Percentiles rank a stretch among this genome's conserved stretches.
These are phyloP conservation scores for Drosophila mettleri DNA, from an alignment of 2,888 invertebrate genomes.

Conservation along the genomic window DNA sequence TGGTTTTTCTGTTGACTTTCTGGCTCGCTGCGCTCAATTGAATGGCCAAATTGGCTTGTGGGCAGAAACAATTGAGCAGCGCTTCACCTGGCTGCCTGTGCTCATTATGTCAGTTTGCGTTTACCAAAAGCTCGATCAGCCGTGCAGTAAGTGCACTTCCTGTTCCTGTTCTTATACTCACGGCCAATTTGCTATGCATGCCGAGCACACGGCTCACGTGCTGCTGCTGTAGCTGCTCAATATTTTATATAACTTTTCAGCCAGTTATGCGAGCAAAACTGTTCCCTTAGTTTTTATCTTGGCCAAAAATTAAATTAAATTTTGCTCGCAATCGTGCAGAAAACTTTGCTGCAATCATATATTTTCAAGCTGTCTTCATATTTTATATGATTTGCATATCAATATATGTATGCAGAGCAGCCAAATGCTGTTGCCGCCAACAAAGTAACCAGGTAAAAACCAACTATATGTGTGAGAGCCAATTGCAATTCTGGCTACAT, in stretches of 20 bases:
- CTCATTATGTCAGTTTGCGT: conserved; percentile 19
- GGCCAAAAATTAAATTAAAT: conserved; percentile 18
- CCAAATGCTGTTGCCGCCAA: not conserved
- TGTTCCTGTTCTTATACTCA: not conserved
- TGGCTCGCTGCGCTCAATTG: conserved; percentile 45
- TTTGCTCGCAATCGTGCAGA: conserved; percentile 20
- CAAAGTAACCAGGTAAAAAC: not conserved
- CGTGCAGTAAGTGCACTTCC: not conserved
- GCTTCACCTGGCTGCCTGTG: not conserved
- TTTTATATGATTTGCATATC: conserved; percentile 13
- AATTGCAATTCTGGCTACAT: not conserved
- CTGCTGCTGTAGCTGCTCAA: not conserved
- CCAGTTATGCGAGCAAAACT: not conserved
- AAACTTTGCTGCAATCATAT: conserved; percentile 18
- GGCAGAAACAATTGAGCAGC: conserved; percentile 1
- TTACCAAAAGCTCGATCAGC: conserved; percentile 3
- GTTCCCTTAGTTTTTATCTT: not conserved
- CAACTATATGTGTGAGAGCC: not conserved
- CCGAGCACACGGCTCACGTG: conserved; percentile 7
- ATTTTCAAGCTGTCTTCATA: conserved; percentile 13
- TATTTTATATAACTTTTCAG: conserved; percentile 7
- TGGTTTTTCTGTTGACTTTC: not conserved
- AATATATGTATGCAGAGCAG: not conserved
- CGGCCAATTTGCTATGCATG: conserved; percentile 1
- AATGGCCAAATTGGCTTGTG: conserved; percentile 16